Percentiles rank a stretch among this genome's conserved stretches.
These are phyloP conservation scores for Habrosyne pyritoides DNA, from an alignment of 2,888 invertebrate genomes.

Conservation along the genomic window DNA sequence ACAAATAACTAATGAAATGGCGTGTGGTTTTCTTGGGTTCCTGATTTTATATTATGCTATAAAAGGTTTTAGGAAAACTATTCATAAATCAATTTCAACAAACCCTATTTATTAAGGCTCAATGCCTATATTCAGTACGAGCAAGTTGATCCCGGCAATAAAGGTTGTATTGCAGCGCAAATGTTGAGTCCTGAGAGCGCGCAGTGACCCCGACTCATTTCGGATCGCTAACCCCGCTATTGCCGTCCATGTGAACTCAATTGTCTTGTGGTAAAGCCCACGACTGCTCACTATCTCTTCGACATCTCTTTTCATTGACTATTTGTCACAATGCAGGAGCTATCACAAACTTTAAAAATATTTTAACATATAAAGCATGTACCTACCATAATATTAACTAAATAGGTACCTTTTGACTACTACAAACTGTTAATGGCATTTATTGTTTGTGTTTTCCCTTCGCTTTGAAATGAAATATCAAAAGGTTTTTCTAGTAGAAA, in stretches of 20 bases:
- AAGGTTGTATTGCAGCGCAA: conserved; percentile 75
- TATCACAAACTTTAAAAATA: background rate
- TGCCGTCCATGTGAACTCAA: conserved; percentile 64
- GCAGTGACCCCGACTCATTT: conserved; percentile 71
- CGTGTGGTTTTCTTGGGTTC: background rate
- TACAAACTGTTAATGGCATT: background rate
- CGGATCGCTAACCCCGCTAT: conserved; percentile 65
- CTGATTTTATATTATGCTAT: background rate
- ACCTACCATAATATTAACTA: too few relatives aligned
- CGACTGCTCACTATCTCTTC: conserved; percentile 33
- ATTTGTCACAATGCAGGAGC: conserved; percentile 10
- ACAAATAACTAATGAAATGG: conserved; percentile 41
- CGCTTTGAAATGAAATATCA: conserved; percentile 44
- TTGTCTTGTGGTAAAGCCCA: conserved; percentile 62
- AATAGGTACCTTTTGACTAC: background rate
- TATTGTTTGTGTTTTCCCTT: conserved; percentile 26
- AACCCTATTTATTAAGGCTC: conserved; percentile 46
- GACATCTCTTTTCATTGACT: conserved; percentile 33
- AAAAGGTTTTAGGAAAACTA: background rate
- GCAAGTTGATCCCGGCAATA: conserved; percentile 71
- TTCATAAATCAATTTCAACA: conserved; percentile 13
- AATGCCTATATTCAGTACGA: conserved; percentile 50
- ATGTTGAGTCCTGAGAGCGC: conserved; percentile 68
- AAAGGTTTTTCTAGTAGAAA: conserved; percentile 55
- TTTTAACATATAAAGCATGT: too few relatives aligned